Conservation (phyloP, 1,140 invertebrate genomes). For the Micrasema minimum region DNA sequence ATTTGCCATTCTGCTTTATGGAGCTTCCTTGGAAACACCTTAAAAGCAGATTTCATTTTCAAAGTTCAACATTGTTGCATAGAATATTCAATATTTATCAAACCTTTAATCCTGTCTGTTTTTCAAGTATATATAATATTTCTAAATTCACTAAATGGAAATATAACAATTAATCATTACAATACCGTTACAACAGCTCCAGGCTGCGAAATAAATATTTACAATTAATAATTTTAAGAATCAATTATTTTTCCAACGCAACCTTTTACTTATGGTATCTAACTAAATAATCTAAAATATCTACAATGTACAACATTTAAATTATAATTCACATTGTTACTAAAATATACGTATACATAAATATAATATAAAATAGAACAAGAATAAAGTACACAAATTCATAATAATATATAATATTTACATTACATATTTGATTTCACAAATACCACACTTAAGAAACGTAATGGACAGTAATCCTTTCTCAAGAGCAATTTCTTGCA, state of each 20-base stretch:
- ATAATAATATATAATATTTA: constrained; percentile 22
- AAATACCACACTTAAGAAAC: constrained; percentile 40
- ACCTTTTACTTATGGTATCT: constrained; percentile 2
- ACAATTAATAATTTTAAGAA: constrained; percentile 36
- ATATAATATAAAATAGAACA: constrained; percentile 11
- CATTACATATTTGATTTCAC: constrained; percentile 31
- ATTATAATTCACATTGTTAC: constrained; percentile 38
- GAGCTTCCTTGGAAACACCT: too few species aligned
- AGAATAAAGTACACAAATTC: too few species aligned
- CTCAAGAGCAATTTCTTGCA: not conserved
- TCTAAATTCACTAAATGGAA: constrained; percentile 36
- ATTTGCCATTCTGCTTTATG: too few species aligned
- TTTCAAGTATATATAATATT: constrained; percentile 24
- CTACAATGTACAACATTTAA: constrained; percentile 36
- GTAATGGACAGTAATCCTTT: not conserved
- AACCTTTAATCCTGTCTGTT: not conserved
- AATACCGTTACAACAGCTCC: constrained; percentile 39
- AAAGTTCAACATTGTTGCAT: too few species aligned
- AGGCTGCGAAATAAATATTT: constrained; percentile 45
- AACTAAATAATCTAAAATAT: constrained; percentile 23
- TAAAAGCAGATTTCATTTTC: too few species aligned
- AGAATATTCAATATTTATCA: not conserved
- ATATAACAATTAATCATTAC: constrained; percentile 21
- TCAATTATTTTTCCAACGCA: constrained; percentile 34
- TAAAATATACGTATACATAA: constrained; percentile 23